Evolutionary conservation across 2,113 vertebrate genomes (phyloP), one percentile per base, ranked within the genome.

Genomic region (Empidonax traillii): DNA sequence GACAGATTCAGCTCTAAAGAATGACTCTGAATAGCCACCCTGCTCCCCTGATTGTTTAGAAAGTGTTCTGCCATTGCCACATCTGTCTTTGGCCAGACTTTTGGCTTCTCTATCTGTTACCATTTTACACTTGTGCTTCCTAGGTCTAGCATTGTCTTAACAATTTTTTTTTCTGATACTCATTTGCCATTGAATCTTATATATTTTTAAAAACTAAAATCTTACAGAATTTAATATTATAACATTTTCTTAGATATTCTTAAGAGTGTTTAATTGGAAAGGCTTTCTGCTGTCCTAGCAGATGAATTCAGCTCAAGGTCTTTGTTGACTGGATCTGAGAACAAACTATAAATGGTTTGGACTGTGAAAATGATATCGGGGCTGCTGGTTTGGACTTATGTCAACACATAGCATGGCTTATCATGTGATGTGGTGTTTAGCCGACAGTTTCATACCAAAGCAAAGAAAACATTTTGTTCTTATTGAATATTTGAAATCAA

Each of bases 271-370:
- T 85, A 71, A 92, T 12, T 83, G 47, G 30, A 87, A 87, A 35
- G 44, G 22, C 33, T 89, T 92, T 92, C 74, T 90, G n/a, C 59
- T 87, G 59, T 47, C 67, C 21, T 4, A 72, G 33, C 1, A 4
- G 41, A 84, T 61, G 33, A 68, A 94, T 86, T 76, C 67, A 77
- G 61, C 66, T 75, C 51, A 78, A 94, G 62, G 85, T 33, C 73
- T 83, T 85, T 58, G 37, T 51, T 93, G 65, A 75, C 61, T 66
- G 39, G 8, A 78, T 94, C 67, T 85, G 75, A 94, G 52, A 94
- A 80, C 74, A 93, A 95, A 73, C 94, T 96, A 97, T 93, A 95
- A 94, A 96, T 97, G 91, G 81, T 44, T 90, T 93, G 8, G 8
- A 91, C 58, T 61, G 37, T 62, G 65, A 90, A 96, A 95, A 93